Evolutionary conservation across 2,113 vertebrate species (phyloP).

Genomic region (Elachura formosa): DNA sequence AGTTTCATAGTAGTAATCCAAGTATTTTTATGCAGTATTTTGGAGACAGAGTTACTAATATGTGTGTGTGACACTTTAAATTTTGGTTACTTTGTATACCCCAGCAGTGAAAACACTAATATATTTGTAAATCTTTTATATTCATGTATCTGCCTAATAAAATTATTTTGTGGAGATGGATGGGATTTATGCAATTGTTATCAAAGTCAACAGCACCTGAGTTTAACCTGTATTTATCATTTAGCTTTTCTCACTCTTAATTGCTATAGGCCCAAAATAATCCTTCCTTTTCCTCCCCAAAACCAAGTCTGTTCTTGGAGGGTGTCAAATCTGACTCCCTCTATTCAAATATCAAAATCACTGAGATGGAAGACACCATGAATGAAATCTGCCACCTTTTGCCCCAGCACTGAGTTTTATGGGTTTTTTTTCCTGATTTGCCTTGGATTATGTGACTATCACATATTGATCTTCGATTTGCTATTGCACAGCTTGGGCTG

Average conservation of each 20-base stretch:
- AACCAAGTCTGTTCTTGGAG: background rate
- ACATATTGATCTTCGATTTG: background rate
- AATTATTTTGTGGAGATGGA: constrained; percentile 50
- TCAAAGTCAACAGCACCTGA: background rate
- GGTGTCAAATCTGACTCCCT: too few species aligned
- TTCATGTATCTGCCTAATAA: constrained; percentile 64
- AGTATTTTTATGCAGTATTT: constrained; percentile 92
- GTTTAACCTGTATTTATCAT: background rate
- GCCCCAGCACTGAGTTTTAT: background rate
- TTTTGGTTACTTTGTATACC: background rate
- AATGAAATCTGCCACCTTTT: background rate
- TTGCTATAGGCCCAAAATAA: background rate
- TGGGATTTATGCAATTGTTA: background rate
- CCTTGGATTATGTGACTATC: background rate
- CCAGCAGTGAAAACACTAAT: constrained; percentile 37
- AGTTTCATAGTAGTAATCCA: constrained; percentile 91
- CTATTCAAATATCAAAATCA: background rate
- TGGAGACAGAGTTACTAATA: constrained; percentile 79
- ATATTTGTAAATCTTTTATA: constrained; percentile 62
- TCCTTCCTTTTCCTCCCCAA: background rate
- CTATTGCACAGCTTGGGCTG: background rate
- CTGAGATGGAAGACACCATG: background rate
- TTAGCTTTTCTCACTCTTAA: background rate
- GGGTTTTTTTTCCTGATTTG: background rate
- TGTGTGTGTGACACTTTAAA: constrained; percentile 63